Base-by-base conservation (phyloP, 2,888 invertebrate genomes). In the Oithona nana region DNA sequence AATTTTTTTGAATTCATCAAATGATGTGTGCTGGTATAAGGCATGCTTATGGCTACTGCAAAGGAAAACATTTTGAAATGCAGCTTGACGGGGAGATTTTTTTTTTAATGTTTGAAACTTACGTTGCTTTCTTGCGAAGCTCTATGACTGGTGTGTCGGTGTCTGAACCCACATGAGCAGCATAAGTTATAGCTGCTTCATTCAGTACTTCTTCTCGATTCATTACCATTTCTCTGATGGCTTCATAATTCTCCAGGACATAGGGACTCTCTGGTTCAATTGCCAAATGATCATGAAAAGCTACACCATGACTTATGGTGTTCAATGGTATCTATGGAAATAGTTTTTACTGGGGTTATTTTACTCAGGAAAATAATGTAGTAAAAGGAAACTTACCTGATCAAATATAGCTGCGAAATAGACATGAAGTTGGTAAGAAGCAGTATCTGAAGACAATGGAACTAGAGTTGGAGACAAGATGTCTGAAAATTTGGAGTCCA, bases 281-380 rank as follows among this genome's bases (percentile, higher is more conserved):
- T 16, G 6, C 54, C 54, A 54, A 22, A 22, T 57, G 24, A n/a
- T 20, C 24, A 30, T 57, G 57, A 30, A 57, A 57, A 22, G 57
- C 57, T 24, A 57, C 4, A n/a, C 57, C 57, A 30, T 57, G 31
- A 31, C 29, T 57, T 20, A 57, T 28, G 2, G 20, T 57, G 31
- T 39, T 57, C 6, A 57, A n/a, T 29, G 57, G 57, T 30, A 57
- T 29, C 57, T 57, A 57, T 16, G 31, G 26, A 31, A 57, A n/a
- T 28, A 1, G 30, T 26, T 16, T 57, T 2, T n/a, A 2, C 22
- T 13, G 16, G 24, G 1, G 28, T 11, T 57, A 29, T 13, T n/a
- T 57, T 29, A 20, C 16, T 20, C 4, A 11, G 2, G 13, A 20
- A 57, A n/a, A n/a, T 29, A 28, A 28, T 28, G 11, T 16, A 1